Evolutionary conservation across 2,888 invertebrate genomes (phyloP), one percentile per base, ranked within the genome.

Genomic region (Hermaeophaga mercurialis): DNA sequence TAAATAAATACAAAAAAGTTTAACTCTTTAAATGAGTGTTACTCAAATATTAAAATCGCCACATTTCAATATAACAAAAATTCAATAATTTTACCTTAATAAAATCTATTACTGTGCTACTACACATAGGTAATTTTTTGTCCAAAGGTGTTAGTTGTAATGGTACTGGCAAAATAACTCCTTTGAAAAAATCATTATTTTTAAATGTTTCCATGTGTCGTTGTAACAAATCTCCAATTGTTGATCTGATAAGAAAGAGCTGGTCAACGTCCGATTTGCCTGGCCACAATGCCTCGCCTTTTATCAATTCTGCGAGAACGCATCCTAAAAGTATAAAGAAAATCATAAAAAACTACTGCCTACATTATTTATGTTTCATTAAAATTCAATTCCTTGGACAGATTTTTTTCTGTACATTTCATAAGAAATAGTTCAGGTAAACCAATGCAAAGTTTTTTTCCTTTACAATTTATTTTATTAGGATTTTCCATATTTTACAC

Each of bases 211-310:
- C 90, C 86, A 97, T 89, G 78, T 99, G 99, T 58, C 96, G 82
- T 0, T 94, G 92, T 66, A 96, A 81, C 55, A 99, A 83, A 75
- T 97, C 96, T 5, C 98, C 98, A 58, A 98, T 82, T 1, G 96
- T 96, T 78, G 90, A 91, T 72, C 95, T 83, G 73, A 99, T 99
- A 68, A 97, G 85, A 80, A 95, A 98, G 50, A 99, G 80, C 78
- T 99, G 98, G 80, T 99, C 99, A 17, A 99, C 91, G 78, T 99
- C 99, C 24, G 97, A 97, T 78, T 96, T 93, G 31, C 99, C 99
- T 0, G 99, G 98, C 98, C 98, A 99, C 19, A 97, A 75, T 1
- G 96, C 95, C 77, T 96, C 95, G 11, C 95, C 94, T 45, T 89
- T 85, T 47, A 94, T 84, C 49, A 95, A 79, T 76, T 94, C 94